Conservation (phyloP, 37 sponge, comb jelly and placozoan species). For the Tethya wilhelma region DNA sequence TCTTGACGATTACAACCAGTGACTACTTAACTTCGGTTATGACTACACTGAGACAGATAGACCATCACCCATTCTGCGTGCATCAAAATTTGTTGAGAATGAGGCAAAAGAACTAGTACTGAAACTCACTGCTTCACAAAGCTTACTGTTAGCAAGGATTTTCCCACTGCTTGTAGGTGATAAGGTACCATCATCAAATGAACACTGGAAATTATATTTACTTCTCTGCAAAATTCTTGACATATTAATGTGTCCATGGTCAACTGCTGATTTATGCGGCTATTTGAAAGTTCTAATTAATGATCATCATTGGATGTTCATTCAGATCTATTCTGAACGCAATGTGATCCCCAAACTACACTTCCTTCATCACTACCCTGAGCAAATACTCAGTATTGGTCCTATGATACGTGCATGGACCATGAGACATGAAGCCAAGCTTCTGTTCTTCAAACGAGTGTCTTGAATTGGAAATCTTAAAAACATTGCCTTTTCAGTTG, state of each 20-base stretch:
- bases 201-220: slow-evolving; percentile 27
- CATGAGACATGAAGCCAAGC: slow-evolving; percentile 56
- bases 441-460: slow-evolving; percentile 32
- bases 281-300: slow-evolving; percentile 20
- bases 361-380: slow-evolving; percentile 39
- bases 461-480: slow-evolving; percentile 31
- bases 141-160: slow-evolving; percentile 6
- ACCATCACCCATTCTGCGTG: slow-evolving; percentile 8
- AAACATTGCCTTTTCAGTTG: slow-evolving; percentile 34
- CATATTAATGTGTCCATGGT: slow-evolving; percentile 14
- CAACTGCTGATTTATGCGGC: not conserved
- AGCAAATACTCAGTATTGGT: slow-evolving; percentile 9
- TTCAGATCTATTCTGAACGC: not conserved
- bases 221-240: slow-evolving; percentile 25
- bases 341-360: slow-evolving; percentile 37
- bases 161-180: slow-evolving; percentile 53
- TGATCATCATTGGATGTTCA: slow-evolving; percentile 26
- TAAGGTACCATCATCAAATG: slow-evolving; percentile 21
- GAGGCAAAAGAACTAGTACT: not conserved
- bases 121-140: slow-evolving; percentile 30
- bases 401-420: slow-evolving; percentile 54
- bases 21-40: slow-evolving; percentile 14
- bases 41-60: slow-evolving; percentile 24
- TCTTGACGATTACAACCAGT: slow-evolving; percentile 10
- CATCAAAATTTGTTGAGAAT: not conserved